Percentiles rank a stretch among this genome's conserved stretches.
Evolutionary conservation across 2,888 invertebrate species (phyloP).

Genomic region (Thera obeliscata): DNA sequence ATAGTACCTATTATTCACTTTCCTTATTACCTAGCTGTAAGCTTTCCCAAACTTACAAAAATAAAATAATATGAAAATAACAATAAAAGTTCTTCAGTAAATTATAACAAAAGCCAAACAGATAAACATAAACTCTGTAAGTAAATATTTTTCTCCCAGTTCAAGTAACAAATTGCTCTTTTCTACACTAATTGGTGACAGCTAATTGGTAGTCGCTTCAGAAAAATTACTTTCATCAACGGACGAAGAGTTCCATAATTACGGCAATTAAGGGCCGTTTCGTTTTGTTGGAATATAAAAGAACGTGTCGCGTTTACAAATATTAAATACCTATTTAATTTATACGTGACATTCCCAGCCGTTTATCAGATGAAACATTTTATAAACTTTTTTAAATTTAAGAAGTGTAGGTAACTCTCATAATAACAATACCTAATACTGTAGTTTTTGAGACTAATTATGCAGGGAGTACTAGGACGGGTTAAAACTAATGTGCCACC

Average conservation of each 20-base stretch:
- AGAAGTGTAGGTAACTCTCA: too few relatives aligned
- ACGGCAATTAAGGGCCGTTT: slow-evolving; percentile 71
- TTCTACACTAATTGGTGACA: slow-evolving; percentile 72
- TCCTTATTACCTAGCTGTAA: too few relatives aligned
- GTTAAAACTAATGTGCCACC: too few relatives aligned
- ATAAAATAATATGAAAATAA: too few relatives aligned
- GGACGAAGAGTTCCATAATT: slow-evolving; percentile 80
- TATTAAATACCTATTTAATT: slow-evolving; percentile 27
- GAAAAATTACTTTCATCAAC: slow-evolving; percentile 81
- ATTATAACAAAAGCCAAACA: slow-evolving; percentile 14
- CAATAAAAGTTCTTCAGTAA: background rate
- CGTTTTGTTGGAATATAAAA: slow-evolving; percentile 67
- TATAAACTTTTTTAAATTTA: background rate
- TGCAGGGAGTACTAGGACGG: too few relatives aligned
- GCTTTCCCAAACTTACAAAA: too few relatives aligned
- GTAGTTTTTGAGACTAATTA: too few relatives aligned
- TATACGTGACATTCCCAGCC: slow-evolving; percentile 34
- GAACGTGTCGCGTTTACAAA: slow-evolving; percentile 75
- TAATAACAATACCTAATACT: too few relatives aligned
- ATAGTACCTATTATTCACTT: too few relatives aligned
- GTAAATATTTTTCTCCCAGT: slow-evolving; percentile 57
- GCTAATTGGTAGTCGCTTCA: slow-evolving; percentile 78
- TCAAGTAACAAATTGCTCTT: slow-evolving; percentile 70
- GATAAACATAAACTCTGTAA: slow-evolving; percentile 36
- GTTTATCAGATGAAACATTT: background rate